Percentiles rank a stretch among this genome's conserved stretches.
Conservation (phyloP, 92 coral and sea anemone genomes). For the Paragorgia papillata region DNA sequence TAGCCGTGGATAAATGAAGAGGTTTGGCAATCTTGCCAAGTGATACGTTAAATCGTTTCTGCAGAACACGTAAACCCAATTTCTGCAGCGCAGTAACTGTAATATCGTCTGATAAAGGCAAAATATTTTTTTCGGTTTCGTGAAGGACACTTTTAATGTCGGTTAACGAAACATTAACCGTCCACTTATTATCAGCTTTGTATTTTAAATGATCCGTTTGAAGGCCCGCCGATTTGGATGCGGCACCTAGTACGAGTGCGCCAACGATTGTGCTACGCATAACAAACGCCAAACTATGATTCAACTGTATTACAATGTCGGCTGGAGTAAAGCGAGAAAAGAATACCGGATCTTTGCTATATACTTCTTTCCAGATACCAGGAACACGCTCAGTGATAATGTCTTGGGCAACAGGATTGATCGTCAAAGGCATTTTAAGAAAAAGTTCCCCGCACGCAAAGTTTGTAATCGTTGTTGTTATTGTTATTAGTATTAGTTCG, state of each 20-base stretch:
- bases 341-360: background rate
- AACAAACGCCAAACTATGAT: background rate
- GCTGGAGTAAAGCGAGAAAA: constrained; percentile 18
- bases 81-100: constrained; percentile 7
- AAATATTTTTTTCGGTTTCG: constrained; percentile 6
- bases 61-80: constrained; percentile 12
- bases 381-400: constrained; percentile 2
- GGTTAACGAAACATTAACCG: constrained; percentile 18
- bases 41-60: constrained; percentile 9
- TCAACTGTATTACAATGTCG: constrained; percentile 4
- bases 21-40: background rate
- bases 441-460: constrained; percentile 39
- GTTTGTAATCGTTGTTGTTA: constrained; percentile 29
- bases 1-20: constrained; percentile 7
- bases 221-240: constrained; percentile 34
- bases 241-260: constrained; percentile 25
- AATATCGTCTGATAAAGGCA: constrained; percentile 28
- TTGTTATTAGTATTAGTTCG: constrained; percentile 18
- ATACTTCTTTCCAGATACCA: background rate
- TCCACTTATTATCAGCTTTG: constrained; percentile 23
- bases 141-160: constrained; percentile 5
- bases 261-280: constrained; percentile 29
- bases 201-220: background rate
- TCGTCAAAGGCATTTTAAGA: constrained; percentile 37
- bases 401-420: constrained; percentile 41